phyloP scores from a whole-genome alignment of 2,797 vertebrate species.

The Amphiprion clarkii region DNA sequence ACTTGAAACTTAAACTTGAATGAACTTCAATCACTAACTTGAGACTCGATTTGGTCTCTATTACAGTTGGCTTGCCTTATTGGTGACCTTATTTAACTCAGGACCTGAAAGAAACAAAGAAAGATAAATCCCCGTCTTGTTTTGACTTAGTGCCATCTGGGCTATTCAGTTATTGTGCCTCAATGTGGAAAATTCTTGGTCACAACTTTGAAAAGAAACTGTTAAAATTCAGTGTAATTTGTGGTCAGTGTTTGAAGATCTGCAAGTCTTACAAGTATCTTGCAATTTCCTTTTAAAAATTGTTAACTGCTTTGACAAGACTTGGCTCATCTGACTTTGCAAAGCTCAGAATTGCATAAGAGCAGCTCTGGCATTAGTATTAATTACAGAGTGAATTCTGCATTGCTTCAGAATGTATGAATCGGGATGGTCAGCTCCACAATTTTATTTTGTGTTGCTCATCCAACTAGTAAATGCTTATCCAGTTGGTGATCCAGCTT shows the following conservation, averaged over 20 bases:
- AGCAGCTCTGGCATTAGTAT: constrained; percentile 11
- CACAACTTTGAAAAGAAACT: background rate
- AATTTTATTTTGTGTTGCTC: constrained; percentile 25
- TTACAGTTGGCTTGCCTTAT: background rate
- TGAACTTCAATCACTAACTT: no score
- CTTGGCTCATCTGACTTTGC: background rate
- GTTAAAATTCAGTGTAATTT: background rate
- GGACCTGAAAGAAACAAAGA: background rate
- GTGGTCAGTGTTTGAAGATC: background rate
- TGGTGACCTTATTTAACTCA: no score
- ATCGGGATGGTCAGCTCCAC: constrained; percentile 11
- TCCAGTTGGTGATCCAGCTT: constrained; percentile 69
- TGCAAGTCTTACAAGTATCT: constrained; percentile 1
- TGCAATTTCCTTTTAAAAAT: constrained; percentile 5
- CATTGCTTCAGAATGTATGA: constrained; percentile 17
- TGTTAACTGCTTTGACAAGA: background rate
- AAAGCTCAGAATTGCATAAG: background rate
- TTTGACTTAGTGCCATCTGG: background rate
- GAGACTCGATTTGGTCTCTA: background rate
- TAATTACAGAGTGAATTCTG: constrained; percentile 9
- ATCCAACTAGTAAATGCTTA: constrained; percentile 50
- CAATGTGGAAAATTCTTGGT: background rate
- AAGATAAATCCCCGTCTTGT: background rate
- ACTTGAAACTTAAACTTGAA: no score
- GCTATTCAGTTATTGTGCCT: background rate